These are phyloP conservation scores for Pleuronectes platessa DNA, from an alignment of 2,113 vertebrate species.

Conservation along the genomic window DNA sequence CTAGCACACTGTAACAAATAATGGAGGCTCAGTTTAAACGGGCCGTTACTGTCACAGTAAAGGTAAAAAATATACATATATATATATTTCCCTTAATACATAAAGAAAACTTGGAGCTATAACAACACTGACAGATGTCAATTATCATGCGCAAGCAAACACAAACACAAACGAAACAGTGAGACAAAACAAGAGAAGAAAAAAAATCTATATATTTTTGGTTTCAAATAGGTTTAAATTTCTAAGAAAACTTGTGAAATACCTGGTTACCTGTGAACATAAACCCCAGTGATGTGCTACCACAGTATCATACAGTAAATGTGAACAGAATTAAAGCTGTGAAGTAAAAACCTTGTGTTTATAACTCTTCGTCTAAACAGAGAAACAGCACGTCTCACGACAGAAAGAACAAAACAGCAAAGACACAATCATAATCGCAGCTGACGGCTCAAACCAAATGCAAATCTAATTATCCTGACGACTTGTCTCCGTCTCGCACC, in stretches of 20 bases:
- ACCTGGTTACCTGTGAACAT: not conserved
- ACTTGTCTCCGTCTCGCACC: slow-evolving; percentile 23
- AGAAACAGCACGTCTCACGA: slow-evolving; percentile 1
- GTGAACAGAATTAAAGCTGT: not conserved
- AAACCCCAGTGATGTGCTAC: slow-evolving; percentile 24
- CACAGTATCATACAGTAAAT: slow-evolving; percentile 11
- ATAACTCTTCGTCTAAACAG: not conserved
- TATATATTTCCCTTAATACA: slow-evolving; percentile 30
- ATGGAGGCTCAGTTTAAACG: slow-evolving; percentile 46
- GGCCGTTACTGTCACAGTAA: slow-evolving; percentile 54
- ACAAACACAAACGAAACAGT: not conserved
- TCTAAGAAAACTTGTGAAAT: not conserved
- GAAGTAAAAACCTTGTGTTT: not conserved
- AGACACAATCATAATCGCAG: slow-evolving; percentile 28
- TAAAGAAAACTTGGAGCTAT: slow-evolving; percentile 35
- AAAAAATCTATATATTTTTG: slow-evolving; percentile 21
- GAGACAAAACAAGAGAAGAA: not conserved
- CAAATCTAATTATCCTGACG: slow-evolving; percentile 33
- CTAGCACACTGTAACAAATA: slow-evolving; percentile 40
- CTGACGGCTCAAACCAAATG: slow-evolving; percentile 34
- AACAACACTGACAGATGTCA: slow-evolving; percentile 51
- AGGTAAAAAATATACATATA: slow-evolving; percentile 23
- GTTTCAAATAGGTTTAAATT: slow-evolving; percentile 19
- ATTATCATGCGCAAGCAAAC: slow-evolving; percentile 45
- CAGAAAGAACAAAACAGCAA: slow-evolving; percentile 16